Percentiles rank a stretch among this genome's conserved stretches.
phyloP scores from a whole-genome alignment of 2,113 vertebrate species.

The Burhinus bistriatus region DNA sequence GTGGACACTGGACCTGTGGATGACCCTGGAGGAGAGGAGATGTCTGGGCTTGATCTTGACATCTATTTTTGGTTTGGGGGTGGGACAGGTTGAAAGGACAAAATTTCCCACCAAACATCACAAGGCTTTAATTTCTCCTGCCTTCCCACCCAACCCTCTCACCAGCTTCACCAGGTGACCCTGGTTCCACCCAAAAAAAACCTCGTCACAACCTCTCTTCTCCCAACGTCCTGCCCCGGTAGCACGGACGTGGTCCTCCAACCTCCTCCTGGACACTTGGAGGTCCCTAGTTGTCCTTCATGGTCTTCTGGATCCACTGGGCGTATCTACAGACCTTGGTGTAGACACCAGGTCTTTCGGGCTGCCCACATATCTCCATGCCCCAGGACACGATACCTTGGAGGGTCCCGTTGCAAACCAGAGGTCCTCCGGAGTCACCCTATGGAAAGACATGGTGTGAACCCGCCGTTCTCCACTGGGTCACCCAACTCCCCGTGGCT shows the following conservation, averaged over 20 bases:
- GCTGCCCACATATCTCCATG: neutral
- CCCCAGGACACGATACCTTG: constrained; percentile 19
- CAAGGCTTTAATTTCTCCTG: neutral
- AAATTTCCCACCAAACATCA: neutral
- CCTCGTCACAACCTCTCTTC: neutral
- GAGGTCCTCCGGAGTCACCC: neutral
- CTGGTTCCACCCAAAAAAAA: neutral
- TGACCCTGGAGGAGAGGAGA: neutral
- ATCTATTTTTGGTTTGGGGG: too few relatives aligned
- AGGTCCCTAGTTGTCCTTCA: neutral
- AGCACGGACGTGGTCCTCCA: neutral
- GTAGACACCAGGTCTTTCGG: neutral
- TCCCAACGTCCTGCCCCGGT: neutral
- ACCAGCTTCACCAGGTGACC: neutral
- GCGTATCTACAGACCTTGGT: neutral
- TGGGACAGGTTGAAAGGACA: neutral
- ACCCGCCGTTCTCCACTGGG: accelerated
- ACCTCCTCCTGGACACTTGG: neutral
- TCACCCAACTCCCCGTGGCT: neutral
- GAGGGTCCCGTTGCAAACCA: neutral
- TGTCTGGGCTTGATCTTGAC: neutral
- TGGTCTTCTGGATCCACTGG: neutral
- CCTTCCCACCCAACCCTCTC: neutral
- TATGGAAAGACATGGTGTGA: accelerated
- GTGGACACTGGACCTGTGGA: neutral